Base-by-base conservation (phyloP, 1,140 invertebrate genomes). In the Drosophila malerkotliana region DNA sequence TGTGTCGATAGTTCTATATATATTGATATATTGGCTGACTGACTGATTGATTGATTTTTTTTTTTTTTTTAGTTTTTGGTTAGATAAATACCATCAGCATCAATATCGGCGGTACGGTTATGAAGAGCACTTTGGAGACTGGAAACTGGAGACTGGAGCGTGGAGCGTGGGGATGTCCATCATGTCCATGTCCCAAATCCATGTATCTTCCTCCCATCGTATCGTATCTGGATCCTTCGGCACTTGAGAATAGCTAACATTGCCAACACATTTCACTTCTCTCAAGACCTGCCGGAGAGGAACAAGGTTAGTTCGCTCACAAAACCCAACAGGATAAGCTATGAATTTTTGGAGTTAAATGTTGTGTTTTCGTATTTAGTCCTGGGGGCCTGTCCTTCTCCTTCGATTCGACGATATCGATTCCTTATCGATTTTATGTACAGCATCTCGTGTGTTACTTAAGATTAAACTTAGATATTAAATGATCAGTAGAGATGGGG, bases 271-370 rank as follows among this genome's bases (percentile, higher is more conserved):
- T 81, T 80, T 77, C 63, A 83, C 79, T 88, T 85, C 77, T 90
- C 81, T 91, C 80, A 83, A 89, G 78, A 92, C 91, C 91, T 92
- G 91, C 89, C 89, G 91, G 91, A 92, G 91, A 92, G 91, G 91
- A 92, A 92, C 91, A 92, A 92, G 87, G 79, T 92, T 92, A 92
- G 91, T 92, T 92, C 91, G 66, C 91, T 92, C 91, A 91, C 18
- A 90, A 47, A 54, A 91, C 84, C 91, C 91, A 92, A 92, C 91
- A 92, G 91, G 91, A 92, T 66, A 78, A 82, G 75, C 82, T 78
- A 88, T 85, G 53, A 49, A 80, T 75, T 85, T 79, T 85, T 79
- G 63, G 47, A 53, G 15, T 75, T 81, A 67, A 48, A 60, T 63
- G 73, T 74, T 34, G 15, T 56, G 73, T 55, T 68, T 60, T 67